A percentile compares a stretch with the other conserved stretches of the same genome.
Evolutionary conservation across 2,888 invertebrate species (phyloP).

Genomic region (Drosophila macrothrix): DNA sequence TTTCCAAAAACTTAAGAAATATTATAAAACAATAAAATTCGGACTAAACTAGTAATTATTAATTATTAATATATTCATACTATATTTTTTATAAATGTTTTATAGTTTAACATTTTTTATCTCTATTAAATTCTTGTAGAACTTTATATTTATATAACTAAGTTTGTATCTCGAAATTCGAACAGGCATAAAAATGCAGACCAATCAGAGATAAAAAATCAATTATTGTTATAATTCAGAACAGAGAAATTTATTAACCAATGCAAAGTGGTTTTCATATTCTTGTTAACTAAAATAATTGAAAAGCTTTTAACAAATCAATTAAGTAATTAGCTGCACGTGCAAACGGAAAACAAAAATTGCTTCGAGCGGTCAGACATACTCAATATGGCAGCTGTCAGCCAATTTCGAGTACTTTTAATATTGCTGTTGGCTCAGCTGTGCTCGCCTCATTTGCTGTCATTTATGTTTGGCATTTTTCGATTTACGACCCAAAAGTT

Average conservation of each 20-base stretch:
- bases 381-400: constrained; percentile 10
- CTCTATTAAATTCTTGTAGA: background rate
- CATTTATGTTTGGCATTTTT: constrained; percentile 53
- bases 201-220: too few species aligned
- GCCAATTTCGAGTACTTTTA: constrained; percentile 27
- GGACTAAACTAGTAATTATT: background rate
- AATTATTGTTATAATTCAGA: background rate
- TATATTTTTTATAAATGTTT: background rate
- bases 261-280: background rate
- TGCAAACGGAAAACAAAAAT: background rate
- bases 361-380: background rate
- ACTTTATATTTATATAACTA: background rate
- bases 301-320: constrained; percentile 11
- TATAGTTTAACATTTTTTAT: background rate
- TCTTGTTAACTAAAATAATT: background rate
- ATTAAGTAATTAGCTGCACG: constrained; percentile 22
- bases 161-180: background rate
- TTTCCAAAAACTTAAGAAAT: background rate
- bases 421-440: constrained; percentile 25
- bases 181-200: background rate
- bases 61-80: too few species aligned
- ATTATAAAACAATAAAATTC: background rate
- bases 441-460: constrained; percentile 51
- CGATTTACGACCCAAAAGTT: constrained; percentile 60
- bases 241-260: background rate